A percentile compares a stretch with the other conserved stretches of the same genome.
Evolutionary conservation across 2,888 invertebrate genomes (phyloP).

Genomic region (Limnephilus rhombicus): DNA sequence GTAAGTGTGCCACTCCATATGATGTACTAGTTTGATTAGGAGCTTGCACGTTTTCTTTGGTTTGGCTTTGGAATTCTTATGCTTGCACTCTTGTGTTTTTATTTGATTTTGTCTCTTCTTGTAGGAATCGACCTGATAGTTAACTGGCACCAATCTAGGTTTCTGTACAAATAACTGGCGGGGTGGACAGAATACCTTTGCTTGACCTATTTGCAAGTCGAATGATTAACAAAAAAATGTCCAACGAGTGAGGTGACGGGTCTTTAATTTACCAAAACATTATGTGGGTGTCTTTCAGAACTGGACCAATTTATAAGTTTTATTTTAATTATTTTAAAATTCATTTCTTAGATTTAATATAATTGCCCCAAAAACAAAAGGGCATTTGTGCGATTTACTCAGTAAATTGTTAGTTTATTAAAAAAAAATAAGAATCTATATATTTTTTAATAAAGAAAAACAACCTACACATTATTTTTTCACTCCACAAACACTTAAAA

Average conservation of each 20-base stretch:
- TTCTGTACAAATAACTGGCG: background rate
- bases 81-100: background rate
- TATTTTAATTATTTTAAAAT: background rate
- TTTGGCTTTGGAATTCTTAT: background rate
- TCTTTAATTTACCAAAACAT: background rate
- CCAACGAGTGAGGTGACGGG: background rate
- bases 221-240: background rate
- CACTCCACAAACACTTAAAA: no score
- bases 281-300: background rate
- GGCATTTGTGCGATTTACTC: no score
- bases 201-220: background rate
- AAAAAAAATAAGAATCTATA: no score
- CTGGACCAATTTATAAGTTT: background rate
- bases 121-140: background rate
- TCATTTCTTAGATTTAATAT: no score
- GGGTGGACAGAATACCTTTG: background rate
- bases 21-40: background rate
- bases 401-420: no score
- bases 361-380: no score
- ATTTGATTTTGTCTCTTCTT: background rate
- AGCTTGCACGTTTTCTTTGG: background rate
- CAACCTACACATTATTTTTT: no score
- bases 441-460: no score
- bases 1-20: background rate
- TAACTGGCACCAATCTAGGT: background rate